Evolutionary conservation across 2,888 invertebrate genomes (phyloP).

Genomic region (Antheraea assamensis): DNA sequence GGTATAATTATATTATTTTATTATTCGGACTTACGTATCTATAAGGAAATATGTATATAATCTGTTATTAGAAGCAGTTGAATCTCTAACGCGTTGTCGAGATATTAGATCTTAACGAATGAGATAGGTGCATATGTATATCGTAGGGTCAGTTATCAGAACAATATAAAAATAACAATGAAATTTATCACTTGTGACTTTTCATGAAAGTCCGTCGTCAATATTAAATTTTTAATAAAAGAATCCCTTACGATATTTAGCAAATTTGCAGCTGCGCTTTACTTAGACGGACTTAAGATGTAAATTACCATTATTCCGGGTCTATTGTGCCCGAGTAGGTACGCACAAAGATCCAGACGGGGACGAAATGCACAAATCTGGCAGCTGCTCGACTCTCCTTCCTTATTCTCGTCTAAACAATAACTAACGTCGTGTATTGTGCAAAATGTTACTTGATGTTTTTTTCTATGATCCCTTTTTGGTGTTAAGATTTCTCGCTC

Average conservation of each 20-base stretch:
- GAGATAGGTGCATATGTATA: neutral
- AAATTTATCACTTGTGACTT: slow-evolving; percentile 52
- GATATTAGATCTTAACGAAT: neutral
- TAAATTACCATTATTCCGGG: slow-evolving; percentile 78
- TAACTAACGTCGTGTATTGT: slow-evolving; percentile 69
- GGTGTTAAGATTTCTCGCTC: slow-evolving; percentile 28
- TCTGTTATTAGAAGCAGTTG: neutral
- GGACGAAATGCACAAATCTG: slow-evolving; percentile 76
- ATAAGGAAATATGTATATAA: neutral
- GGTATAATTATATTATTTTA: neutral
- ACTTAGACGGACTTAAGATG: slow-evolving; percentile 79
- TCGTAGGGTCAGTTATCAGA: neutral
- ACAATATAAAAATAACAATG: slow-evolving; percentile 18
- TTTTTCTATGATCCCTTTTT: slow-evolving; percentile 55
- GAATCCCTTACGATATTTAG: slow-evolving; percentile 50
- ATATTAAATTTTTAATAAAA: slow-evolving; percentile 51
- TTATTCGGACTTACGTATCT: neutral
- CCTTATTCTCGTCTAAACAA: slow-evolving; percentile 69
- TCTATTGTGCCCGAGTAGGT: slow-evolving; percentile 65
- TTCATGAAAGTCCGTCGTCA: slow-evolving; percentile 48
- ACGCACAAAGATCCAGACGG: slow-evolving; percentile 78
- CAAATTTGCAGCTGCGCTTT: slow-evolving; percentile 77
- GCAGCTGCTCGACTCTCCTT: slow-evolving; percentile 75
- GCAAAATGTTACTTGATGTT: slow-evolving; percentile 75
- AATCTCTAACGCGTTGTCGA: neutral